Percentiles rank a stretch among this genome's conserved stretches.
These are phyloP conservation scores for Australoheros scitulus DNA, from an alignment of 2,113 vertebrate species.

Conservation along the genomic window DNA sequence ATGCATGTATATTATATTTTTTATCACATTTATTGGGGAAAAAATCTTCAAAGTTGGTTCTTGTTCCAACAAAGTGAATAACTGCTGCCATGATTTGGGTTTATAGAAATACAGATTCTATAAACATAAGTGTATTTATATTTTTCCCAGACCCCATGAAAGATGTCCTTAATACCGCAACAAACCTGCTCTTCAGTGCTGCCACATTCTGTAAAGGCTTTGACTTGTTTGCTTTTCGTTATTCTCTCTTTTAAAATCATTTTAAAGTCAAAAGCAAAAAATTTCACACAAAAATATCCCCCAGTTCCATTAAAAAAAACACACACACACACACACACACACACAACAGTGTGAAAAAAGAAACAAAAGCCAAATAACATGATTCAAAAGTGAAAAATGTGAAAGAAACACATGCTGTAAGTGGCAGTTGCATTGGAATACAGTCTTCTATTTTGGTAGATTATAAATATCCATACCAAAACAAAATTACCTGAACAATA, in stretches of 20 bases:
- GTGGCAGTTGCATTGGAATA: conserved; percentile 43
- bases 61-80: neutral
- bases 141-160: conserved; percentile 1
- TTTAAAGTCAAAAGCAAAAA: conserved; percentile 4
- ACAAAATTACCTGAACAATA: conserved; percentile 66
- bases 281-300: neutral
- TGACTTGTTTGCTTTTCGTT: neutral
- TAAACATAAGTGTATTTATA: neutral
- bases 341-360: neutral
- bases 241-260: conserved; percentile 7
- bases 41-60: neutral
- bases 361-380: conserved; percentile 13
- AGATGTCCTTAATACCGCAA: neutral
- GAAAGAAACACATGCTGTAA: conserved; percentile 18
- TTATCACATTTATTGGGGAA: too few relatives aligned
- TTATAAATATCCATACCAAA: conserved; percentile 56
- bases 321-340: too few relatives aligned
- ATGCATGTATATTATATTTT: neutral
- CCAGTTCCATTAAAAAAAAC: neutral
- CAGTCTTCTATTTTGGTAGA: conserved; percentile 21
- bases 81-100: neutral
- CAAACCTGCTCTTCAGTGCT: conserved; percentile 27
- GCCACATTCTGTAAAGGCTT: conserved; percentile 6
- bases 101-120: neutral
- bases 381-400: conserved; percentile 3